Evolutionary conservation across 2,888 invertebrate species (phyloP).

Genomic region (Epirrhoe tristata): DNA sequence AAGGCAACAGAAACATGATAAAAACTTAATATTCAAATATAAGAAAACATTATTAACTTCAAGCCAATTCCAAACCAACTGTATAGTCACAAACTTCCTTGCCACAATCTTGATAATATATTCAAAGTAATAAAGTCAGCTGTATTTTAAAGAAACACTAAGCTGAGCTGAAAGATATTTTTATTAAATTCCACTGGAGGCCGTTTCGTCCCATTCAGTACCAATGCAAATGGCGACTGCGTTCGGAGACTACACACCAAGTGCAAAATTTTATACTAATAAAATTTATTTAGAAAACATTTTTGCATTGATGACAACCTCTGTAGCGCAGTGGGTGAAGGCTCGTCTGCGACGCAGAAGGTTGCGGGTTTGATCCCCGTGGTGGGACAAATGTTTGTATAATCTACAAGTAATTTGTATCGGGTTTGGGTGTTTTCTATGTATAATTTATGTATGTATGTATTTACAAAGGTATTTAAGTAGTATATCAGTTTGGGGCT

Average conservation of each 20-base stretch:
- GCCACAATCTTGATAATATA: conserved; percentile 46
- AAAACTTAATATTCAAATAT: conserved; percentile 1
- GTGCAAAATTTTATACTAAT: conserved; percentile 8
- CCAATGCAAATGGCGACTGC: conserved; percentile 73
- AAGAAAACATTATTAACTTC: conserved; percentile 22
- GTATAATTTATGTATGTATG: too few species aligned
- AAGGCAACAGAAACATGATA: neutral
- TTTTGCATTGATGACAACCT: too few species aligned
- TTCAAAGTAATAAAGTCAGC: conserved; percentile 58
- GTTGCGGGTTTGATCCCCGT: too few species aligned
- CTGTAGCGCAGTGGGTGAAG: too few species aligned
- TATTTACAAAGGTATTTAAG: too few species aligned
- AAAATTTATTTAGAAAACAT: neutral
- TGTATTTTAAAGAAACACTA: conserved; percentile 72
- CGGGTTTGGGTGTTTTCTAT: too few species aligned
- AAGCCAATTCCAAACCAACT: conserved; percentile 30
- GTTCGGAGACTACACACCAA: conserved; percentile 22
- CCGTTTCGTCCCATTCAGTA: conserved; percentile 73
- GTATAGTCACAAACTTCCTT: conserved; percentile 33
- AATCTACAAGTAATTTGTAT: too few species aligned
- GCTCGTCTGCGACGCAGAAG: too few species aligned
- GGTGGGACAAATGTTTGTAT: too few species aligned
- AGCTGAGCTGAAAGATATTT: conserved; percentile 74
- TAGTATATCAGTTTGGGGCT: too few species aligned
- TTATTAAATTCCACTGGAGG: conserved; percentile 81